These are phyloP conservation scores for Neoscelio sp. DNA, from an alignment of 2,888 invertebrate species.

Conservation along the genomic window DNA sequence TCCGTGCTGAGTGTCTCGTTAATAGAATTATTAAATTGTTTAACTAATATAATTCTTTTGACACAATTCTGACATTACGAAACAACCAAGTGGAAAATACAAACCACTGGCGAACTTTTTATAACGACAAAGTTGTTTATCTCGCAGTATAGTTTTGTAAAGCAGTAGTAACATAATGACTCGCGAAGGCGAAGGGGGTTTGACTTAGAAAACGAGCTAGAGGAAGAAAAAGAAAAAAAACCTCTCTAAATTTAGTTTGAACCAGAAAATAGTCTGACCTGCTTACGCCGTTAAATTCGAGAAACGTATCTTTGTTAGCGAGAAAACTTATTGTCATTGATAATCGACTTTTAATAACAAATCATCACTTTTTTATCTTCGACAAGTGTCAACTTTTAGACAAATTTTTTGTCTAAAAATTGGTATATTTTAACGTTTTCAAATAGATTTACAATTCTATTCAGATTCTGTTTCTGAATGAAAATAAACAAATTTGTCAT, in stretches of 20 bases:
- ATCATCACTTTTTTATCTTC: too few species aligned
- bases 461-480: too few species aligned
- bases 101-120: constrained; percentile 20
- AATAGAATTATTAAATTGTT: too few species aligned
- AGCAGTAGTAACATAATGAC: constrained; percentile 55
- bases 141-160: constrained; percentile 35
- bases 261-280: constrained; percentile 72
- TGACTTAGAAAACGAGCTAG: constrained; percentile 65
- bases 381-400: too few species aligned
- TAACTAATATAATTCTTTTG: too few species aligned
- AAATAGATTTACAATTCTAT: too few species aligned
- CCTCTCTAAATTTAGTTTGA: constrained; percentile 75
- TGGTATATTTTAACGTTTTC: too few species aligned
- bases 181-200: constrained; percentile 62
- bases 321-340: constrained; percentile 45
- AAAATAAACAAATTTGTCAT: too few species aligned
- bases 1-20: too few species aligned
- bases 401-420: background rate
- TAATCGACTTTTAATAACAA: too few species aligned
- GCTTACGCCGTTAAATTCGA: constrained; percentile 62
- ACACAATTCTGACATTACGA: background rate
- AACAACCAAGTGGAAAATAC: constrained; percentile 7
- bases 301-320: constrained; percentile 30
- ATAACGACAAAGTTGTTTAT: constrained; percentile 50
- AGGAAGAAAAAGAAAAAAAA: constrained; percentile 66